Evolutionary conservation across 2,113 vertebrate species (phyloP).

Genomic region (Ellobius talpinus): DNA sequence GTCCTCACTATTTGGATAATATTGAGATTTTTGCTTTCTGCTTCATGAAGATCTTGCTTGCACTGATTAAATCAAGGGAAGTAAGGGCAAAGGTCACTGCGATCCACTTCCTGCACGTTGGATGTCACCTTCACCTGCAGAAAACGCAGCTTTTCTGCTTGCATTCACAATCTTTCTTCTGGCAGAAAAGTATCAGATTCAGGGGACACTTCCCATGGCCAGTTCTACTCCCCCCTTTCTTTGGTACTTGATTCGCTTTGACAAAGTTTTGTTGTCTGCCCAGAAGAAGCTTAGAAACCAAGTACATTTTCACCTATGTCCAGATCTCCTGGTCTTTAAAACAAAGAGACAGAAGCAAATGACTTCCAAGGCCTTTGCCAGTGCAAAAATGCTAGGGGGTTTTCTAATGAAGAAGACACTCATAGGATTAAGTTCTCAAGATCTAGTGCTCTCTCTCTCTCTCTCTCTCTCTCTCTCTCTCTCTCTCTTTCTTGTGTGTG

Average conservation of each 20-base stretch:
- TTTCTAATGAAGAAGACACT: constrained; percentile 7
- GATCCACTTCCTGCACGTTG: not conserved
- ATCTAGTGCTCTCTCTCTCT: no score
- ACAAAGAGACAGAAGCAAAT: not conserved
- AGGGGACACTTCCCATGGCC: not conserved
- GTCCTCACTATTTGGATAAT: not conserved
- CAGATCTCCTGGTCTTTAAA: constrained; percentile 23
- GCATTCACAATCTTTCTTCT: not conserved
- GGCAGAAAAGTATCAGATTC: not conserved
- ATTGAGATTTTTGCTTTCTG: constrained; percentile 52
- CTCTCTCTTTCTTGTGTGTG: no score
- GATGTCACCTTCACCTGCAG: not conserved
- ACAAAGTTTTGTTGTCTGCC: constrained; percentile 13
- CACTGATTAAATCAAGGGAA: not conserved
- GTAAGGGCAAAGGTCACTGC: not conserved
- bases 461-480: no score
- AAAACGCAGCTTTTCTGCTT: not conserved
- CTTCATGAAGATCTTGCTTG: not conserved
- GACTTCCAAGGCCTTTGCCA: constrained; percentile 13
- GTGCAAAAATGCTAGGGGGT: not conserved
- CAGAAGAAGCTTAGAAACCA: constrained; percentile 36
- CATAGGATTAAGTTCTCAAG: not conserved
- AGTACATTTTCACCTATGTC: not conserved
- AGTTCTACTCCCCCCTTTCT: not conserved
- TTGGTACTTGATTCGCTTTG: not conserved